Conservation (phyloP, 2,113 vertebrate species). For the Callionymus lyra region DNA sequence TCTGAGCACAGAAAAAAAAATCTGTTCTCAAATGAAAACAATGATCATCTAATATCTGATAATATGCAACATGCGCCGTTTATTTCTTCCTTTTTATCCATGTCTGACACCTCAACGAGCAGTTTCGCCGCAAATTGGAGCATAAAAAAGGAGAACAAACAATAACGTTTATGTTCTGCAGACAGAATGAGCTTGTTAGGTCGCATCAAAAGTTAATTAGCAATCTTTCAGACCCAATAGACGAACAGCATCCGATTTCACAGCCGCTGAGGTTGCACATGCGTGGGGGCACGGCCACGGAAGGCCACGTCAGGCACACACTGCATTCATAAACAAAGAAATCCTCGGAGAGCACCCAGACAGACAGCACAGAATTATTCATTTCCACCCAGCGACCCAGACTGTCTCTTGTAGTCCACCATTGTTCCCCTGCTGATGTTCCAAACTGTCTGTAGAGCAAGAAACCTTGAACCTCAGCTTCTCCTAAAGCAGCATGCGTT, state of each 20-base stretch:
- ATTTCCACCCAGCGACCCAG: constrained; percentile 39
- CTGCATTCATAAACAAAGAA: neutral
- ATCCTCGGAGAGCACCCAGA: neutral
- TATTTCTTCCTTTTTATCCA: neutral
- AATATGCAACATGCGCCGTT: constrained; percentile 1
- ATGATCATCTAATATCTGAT: too few relatives aligned
- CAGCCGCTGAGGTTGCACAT: neutral
- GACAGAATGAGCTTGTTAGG: constrained; percentile 48
- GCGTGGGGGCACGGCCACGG: neutral
- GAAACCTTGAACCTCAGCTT: too few relatives aligned
- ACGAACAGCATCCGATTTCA: constrained; percentile 4
- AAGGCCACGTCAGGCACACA: neutral
- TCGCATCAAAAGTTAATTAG: constrained; percentile 58
- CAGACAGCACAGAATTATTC: constrained; percentile 39
- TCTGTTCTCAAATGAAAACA: too few relatives aligned
- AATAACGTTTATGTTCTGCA: constrained; percentile 24
- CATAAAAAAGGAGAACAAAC: constrained; percentile 15
- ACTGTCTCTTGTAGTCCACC: constrained; percentile 1
- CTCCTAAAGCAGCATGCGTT: too few relatives aligned
- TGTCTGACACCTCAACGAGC: neutral
- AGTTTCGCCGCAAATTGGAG: constrained; percentile 3
- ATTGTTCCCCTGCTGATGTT: constrained; percentile 1
- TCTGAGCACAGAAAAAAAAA: too few relatives aligned
- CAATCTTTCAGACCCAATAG: constrained; percentile 28
- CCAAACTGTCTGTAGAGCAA: neutral